Evolutionary conservation across 1,140 invertebrate genomes (phyloP), one percentile per base, ranked within the genome.

Genomic region (Adelges cooleyi): DNA sequence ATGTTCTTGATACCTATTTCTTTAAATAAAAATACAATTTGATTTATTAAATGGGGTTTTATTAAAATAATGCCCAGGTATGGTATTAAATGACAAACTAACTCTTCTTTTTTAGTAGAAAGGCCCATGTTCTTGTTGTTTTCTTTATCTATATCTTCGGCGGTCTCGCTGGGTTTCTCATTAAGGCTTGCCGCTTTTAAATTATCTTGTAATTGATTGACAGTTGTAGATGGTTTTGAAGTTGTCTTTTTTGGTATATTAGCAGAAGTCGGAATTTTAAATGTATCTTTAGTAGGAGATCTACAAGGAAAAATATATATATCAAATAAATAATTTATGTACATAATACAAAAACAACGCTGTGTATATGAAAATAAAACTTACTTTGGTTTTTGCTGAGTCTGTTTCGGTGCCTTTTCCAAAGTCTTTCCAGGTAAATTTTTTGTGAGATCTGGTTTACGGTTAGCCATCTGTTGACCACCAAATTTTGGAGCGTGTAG

Each of bases 91-190:
- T n/a, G n/a, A n/a, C 3, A 44, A 44, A 20, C 42, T 29, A 20
- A 62, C 56, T 62, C 56, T 6, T 62, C 25, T 62, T 62, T 62
- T 48, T 48, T 62, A 46, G 42, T 20, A 27, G 42, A 9, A 20
- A 62, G 11, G 1, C 56, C 42, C 56, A 62, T 62, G 15, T 48
- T 48, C 8, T 59, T 46, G 10, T 62, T 48, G 18, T 62, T 62
- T 48, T 62, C 17, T 62, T 62, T 40, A 3, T 36, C 56, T 22
- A 11, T 62, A 33, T 33, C 29, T n/a, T n/a, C n/a, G n/a, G n/a
- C n/a, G n/a, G n/a, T n/a, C n/a, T n/a, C n/a, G 20, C 1, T 18
- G 20, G 23, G 10, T 46, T 62, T 62, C 15, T 46, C 42, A 10
- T 62, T 27, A n/a, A 62, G 15, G 18, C 11, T 48, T 8, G 56